Evolutionary conservation across 2,113 vertebrate species (phyloP).

Genomic region (Trachemys scripta): DNA sequence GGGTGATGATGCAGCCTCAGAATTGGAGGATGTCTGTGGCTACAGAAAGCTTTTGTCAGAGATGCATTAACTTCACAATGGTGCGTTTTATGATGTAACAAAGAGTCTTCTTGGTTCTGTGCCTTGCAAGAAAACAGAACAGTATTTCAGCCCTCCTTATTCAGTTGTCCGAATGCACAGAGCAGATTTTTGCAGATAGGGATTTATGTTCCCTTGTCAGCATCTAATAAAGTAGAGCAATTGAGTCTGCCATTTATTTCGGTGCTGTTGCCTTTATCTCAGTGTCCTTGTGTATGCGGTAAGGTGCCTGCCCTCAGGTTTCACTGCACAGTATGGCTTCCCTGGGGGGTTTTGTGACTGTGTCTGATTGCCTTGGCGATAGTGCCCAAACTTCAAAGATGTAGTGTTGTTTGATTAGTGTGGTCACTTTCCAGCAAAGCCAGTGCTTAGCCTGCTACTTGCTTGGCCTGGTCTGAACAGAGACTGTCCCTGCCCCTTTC

Average conservation of each 20-base stretch:
- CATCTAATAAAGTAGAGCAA: conserved; percentile 72
- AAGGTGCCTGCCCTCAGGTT: neutral
- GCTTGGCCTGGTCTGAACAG: neutral
- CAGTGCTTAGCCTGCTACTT: rapidly evolving
- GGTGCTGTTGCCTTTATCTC: conserved; percentile 57
- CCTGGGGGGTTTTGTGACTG: rapidly evolving
- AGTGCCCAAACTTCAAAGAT: rapidly evolving
- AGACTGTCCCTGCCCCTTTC: neutral
- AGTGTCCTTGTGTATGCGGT: neutral
- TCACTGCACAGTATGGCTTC: rapidly evolving
- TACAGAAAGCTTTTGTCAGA: conserved; percentile 57
- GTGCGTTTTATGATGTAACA: conserved; percentile 74
- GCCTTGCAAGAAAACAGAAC: conserved; percentile 75
- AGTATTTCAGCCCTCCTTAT: conserved; percentile 73
- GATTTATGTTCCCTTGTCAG: conserved; percentile 75
- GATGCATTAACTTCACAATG: conserved; percentile 67
- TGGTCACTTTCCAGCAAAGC: rapidly evolving
- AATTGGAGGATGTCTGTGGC: neutral
- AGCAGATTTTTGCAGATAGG: conserved; percentile 73
- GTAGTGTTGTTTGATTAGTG: rapidly evolving
- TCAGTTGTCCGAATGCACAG: conserved; percentile 75
- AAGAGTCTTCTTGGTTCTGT: conserved; percentile 71
- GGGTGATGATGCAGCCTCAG: neutral
- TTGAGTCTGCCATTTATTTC: conserved; percentile 63
- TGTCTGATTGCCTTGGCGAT: rapidly evolving